Base-by-base conservation (phyloP, 2,888 invertebrate species). In the Meteorus cinctellus region DNA sequence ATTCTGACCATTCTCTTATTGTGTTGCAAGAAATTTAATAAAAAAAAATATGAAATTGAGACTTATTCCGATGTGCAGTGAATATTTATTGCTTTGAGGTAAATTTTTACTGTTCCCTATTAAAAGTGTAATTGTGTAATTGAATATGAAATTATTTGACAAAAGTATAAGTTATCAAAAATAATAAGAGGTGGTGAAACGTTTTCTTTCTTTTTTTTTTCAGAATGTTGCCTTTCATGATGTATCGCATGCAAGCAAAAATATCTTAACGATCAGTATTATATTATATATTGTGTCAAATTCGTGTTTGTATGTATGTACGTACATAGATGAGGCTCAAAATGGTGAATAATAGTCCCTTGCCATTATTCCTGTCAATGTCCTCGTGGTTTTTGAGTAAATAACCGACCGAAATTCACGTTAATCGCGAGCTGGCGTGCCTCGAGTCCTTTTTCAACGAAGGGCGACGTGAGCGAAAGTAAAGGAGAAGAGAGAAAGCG, bases 311-410 rank as follows among this genome's bases (percentile, higher is more conserved):
- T 45, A 45, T 16, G 6, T n/a, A 16, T 48, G 34, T 34, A 14
- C 34, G 34, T 34, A n/a, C 16, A 48, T 48, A 16, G 4, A 16
- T n/a, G n/a, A 4, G 4, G 10, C 55, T 24, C 2, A 2, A 19
- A n/a, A n/a, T n/a, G 19, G 60, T 62, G 62, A 45, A 59, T 24
- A 19, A 59, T 29, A 45, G 70, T 75, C 65, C 62, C 59, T 59
- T 72, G 65, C 81, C 78, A 83, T 84, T 84, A 83, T 82, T 81
- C 81, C 80, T 82, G 82, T 84, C 82, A 81, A 75, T 81, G 81
- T 83, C 79, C 76, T 76, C 78, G 77, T 78, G 69, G 79, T 78
- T 77, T 76, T 79, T 76, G 80, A 81, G 82, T 79, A 82, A 83
- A 84, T 80, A 81, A 80, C 80, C 80, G 63, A 74, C 36, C 77